Evolutionary conservation across 2,113 vertebrate species (phyloP).

Genomic region (Astur gentilis): DNA sequence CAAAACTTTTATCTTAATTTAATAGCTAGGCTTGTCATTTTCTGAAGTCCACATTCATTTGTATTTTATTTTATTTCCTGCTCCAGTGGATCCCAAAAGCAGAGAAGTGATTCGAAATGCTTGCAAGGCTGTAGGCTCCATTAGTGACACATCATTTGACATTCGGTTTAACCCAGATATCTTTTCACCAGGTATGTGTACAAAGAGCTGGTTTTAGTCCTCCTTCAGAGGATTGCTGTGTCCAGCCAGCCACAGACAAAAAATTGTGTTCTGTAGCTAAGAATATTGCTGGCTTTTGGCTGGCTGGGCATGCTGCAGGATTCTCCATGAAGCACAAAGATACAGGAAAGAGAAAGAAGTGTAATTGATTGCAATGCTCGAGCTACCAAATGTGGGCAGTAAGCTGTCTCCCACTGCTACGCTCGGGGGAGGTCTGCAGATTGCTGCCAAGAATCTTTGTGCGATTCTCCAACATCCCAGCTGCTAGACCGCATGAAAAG

Average conservation of each 20-base stretch:
- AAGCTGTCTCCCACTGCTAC: not conserved
- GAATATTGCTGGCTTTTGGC: not conserved
- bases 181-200: slow-evolving; percentile 89
- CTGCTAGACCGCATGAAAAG: not conserved
- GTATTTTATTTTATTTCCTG: not conserved
- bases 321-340: not conserved
- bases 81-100: slow-evolving; percentile 87
- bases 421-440: not conserved
- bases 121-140: slow-evolving; percentile 93
- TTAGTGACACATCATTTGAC: slow-evolving; percentile 91
- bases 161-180: slow-evolving; percentile 99
- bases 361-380: not conserved
- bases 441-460: not conserved
- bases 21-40: not conserved
- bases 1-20: not conserved
- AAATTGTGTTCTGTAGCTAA: not conserved
- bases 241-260: not conserved
- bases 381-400: not conserved
- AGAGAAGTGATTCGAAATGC: slow-evolving; percentile 93
- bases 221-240: not conserved
- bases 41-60: not conserved
- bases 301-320: not conserved
- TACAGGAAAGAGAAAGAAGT: not conserved
- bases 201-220: not conserved
- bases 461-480: not conserved